Base-by-base conservation (phyloP, 2,113 vertebrate species). In the Albula goreensis region DNA sequence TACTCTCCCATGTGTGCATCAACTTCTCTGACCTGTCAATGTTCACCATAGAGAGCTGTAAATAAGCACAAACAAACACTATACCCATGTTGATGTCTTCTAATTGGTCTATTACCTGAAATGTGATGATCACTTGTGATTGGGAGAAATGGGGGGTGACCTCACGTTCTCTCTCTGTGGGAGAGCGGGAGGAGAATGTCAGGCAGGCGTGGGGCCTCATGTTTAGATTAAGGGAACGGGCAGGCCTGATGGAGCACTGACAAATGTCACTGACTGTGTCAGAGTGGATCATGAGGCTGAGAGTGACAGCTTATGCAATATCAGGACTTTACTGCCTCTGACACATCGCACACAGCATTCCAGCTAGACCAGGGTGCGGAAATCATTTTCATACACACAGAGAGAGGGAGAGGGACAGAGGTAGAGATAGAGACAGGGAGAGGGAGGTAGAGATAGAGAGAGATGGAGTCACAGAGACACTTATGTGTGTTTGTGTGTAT, bases 241-340 rank as follows among this genome's bases (percentile, higher is more conserved):
- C 48, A 9, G 48, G 78, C 91, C 90, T 85, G 78, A 86, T 84
- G 60, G 50, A 78, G 78, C 80, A 81, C 78, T 77, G 87, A 86
- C 85, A 83, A 89, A 89, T 90, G 92, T 86, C 89, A 91, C 88
- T 50, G 74, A 41, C 81, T 53, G 74, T 85, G 78, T 85, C 78
- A 51, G 78, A 66, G 48, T 41, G 48, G 48, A 85, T 50, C 53
- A 66, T 12, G 48, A 2, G 41, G 13, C 11, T 41, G 22, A 81
- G 85, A 66, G 41, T 66, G 85, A 81, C 74, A 81, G 51, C 52
- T 85, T 81, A 85, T 53, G 85, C n/a, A 85, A 85, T 66, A 41
- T 66, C 50, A 66, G 78, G 57, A 63, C 85, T 81, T 70, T 81
- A 4, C 31, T 31, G 49, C 85, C 50, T 25, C 70, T 10, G 74